Conservation (phyloP, 2,888 invertebrate genomes). For the Drosophila pseudotakahashii region DNA sequence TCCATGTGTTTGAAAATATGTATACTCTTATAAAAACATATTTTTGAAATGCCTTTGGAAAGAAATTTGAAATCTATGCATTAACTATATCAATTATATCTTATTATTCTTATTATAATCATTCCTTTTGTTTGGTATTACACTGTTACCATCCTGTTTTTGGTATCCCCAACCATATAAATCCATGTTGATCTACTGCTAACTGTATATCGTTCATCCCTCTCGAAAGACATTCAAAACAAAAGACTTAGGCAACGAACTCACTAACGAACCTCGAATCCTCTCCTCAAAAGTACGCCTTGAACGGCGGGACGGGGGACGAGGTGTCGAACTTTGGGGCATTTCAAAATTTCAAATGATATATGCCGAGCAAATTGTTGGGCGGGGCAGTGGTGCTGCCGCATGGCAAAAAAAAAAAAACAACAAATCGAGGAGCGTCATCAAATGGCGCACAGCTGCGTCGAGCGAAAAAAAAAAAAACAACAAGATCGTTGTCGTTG, state of each 20-base stretch:
- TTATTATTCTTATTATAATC: no score
- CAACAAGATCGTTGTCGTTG: neutral
- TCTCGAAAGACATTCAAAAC: slow-evolving; percentile 43
- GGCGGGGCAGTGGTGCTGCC: slow-evolving; percentile 33
- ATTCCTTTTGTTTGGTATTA: no score
- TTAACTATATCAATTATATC: no score
- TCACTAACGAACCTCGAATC: slow-evolving; percentile 18
- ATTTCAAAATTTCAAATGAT: slow-evolving; percentile 32
- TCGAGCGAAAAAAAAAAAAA: slow-evolving; percentile 24
- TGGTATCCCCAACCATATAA: neutral
- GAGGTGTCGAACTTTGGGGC: slow-evolving; percentile 27
- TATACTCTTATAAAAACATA: no score
- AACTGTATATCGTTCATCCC: slow-evolving; percentile 6
- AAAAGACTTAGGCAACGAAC: slow-evolving; percentile 80
- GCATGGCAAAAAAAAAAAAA: slow-evolving; percentile 18
- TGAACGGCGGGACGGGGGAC: neutral
- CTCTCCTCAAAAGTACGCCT: neutral
- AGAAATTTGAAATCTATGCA: no score
- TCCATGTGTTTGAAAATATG: no score
- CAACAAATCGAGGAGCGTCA: slow-evolving; percentile 54
- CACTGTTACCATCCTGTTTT: no score
- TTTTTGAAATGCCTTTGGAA: no score
- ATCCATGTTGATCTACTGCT: slow-evolving; percentile 1
- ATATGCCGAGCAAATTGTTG: slow-evolving; percentile 20
- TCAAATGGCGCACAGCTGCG: slow-evolving; percentile 77